A percentile compares a stretch with the other conserved stretches of the same genome.
Evolutionary conservation across 2,888 invertebrate species (phyloP).

Genomic region (Cactoblastis cactorum): DNA sequence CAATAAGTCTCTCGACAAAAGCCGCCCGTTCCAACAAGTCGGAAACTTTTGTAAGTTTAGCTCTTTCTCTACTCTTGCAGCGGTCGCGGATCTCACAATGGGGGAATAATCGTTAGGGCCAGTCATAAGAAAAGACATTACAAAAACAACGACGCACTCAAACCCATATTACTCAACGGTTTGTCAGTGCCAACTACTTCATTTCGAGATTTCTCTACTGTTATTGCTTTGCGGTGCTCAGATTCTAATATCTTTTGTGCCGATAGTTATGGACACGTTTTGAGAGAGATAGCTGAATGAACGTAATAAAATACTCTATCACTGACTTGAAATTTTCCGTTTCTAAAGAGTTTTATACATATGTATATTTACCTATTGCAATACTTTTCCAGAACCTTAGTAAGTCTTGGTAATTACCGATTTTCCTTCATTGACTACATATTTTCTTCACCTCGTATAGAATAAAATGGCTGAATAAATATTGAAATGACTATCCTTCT

Average conservation of each 20-base stretch:
- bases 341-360: not conserved
- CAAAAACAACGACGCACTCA: slow-evolving; percentile 72
- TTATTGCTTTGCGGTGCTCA: slow-evolving; percentile 16
- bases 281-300: not conserved
- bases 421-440: not conserved
- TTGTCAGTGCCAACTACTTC: slow-evolving; percentile 61
- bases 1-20: slow-evolving; percentile 78
- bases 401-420: not conserved
- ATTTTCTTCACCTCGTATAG: not conserved
- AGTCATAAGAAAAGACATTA: slow-evolving; percentile 72
- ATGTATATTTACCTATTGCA: not conserved
- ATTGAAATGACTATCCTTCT: not conserved
- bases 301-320: not conserved
- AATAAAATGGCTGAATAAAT: not conserved
- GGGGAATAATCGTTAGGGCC: slow-evolving; percentile 75
- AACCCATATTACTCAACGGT: slow-evolving; percentile 63
- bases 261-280: not conserved
- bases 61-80: slow-evolving; percentile 73
- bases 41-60: slow-evolving; percentile 78
- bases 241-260: slow-evolving; percentile 10
- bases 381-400: not conserved
- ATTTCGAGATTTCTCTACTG: slow-evolving; percentile 35
- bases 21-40: slow-evolving; percentile 77
- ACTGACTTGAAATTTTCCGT: not conserved
- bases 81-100: slow-evolving; percentile 64